phyloP scores from a whole-genome alignment of 2,113 vertebrate genomes.

The Mungos mungo region DNA sequence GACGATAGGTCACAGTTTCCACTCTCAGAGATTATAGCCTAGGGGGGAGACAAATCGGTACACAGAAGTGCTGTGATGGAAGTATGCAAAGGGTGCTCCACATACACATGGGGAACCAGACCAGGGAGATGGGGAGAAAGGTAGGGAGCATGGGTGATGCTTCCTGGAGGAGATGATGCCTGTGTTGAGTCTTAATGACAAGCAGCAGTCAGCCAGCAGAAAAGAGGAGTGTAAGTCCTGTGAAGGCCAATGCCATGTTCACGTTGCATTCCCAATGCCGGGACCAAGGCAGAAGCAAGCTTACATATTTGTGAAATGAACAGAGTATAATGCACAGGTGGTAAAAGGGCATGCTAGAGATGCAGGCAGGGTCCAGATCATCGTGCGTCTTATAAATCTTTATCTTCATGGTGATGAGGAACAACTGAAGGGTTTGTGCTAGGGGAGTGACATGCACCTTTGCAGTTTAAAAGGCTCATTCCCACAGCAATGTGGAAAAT shows the following conservation, averaged over 20 bases:
- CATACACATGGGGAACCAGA: background rate
- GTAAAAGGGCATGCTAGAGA: background rate
- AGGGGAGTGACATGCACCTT: background rate
- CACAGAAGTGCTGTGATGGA: background rate
- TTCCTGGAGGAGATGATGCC: background rate
- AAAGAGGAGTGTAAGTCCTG: background rate
- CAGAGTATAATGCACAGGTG: background rate
- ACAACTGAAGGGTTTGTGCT: background rate
- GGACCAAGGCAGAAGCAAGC: background rate
- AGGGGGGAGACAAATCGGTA: background rate
- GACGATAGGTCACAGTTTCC: background rate
- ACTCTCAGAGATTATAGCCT: background rate
- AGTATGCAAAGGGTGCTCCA: background rate
- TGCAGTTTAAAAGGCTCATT: conserved; percentile 35
- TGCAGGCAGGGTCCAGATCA: background rate
- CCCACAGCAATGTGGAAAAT: background rate
- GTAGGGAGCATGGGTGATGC: background rate
- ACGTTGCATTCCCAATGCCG: background rate
- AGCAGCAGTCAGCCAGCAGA: background rate
- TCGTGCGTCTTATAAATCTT: background rate
- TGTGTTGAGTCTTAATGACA: background rate
- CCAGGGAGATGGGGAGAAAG: background rate
- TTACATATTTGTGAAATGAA: conserved; percentile 12
- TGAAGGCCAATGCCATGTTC: background rate
- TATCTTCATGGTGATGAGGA: conserved; percentile 18